phyloP scores from a whole-genome alignment of 2,113 vertebrate genomes.

The Pollachius pollachius region DNA sequence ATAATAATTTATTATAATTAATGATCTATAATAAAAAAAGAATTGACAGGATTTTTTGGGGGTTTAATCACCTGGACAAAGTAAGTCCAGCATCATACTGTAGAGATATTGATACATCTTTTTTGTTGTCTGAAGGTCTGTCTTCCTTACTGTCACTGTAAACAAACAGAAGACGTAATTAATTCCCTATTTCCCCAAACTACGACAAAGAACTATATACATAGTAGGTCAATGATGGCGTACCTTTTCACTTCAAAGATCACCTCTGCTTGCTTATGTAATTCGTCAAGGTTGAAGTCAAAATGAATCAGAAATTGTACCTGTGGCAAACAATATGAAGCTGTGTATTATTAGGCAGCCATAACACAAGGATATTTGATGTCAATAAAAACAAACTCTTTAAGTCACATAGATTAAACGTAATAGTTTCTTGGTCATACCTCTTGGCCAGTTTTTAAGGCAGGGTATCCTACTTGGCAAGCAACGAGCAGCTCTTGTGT shows the following conservation, averaged over 20 bases:
- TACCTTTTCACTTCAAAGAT: conserved; percentile 81
- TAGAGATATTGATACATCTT: conserved; percentile 73
- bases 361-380: not conserved
- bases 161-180: conserved; percentile 4
- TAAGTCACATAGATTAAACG: not conserved
- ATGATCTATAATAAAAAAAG: no score
- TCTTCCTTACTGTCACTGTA: conserved; percentile 82
- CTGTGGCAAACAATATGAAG: conserved; percentile 56
- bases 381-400: not conserved
- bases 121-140: conserved; percentile 74
- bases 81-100: conserved; percentile 83
- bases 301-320: conserved; percentile 83
- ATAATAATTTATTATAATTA: no score
- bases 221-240: not conserved
- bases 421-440: conserved; percentile 52
- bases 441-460: conserved; percentile 76
- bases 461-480: conserved; percentile 85
- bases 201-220: not conserved
- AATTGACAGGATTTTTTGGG: no score
- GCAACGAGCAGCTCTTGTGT: conserved; percentile 67
- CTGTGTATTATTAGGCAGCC: not conserved
- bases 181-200: not conserved
- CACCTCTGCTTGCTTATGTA: conserved; percentile 73
- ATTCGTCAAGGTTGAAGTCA: conserved; percentile 82
- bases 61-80: conserved; percentile 76